Evolutionary conservation across 2,888 invertebrate genomes (phyloP).

Genomic region (Atherix ibis): DNA sequence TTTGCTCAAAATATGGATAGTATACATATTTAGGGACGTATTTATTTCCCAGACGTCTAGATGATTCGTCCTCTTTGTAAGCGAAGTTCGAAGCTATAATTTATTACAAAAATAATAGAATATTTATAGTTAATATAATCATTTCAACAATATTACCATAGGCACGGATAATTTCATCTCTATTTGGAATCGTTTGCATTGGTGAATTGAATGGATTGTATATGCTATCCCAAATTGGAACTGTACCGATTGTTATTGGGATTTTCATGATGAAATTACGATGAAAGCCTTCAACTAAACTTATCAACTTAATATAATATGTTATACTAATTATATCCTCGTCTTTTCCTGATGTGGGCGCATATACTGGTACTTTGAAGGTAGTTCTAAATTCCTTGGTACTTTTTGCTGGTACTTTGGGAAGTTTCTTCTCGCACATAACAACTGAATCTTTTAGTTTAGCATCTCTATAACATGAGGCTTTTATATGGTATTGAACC

Average conservation of each 20-base stretch:
- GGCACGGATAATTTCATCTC: no score
- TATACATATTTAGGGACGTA: no score
- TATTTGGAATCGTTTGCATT: no score
- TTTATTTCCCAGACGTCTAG: no score
- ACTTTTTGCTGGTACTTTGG: conserved; percentile 43
- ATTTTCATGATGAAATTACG: conserved; percentile 47
- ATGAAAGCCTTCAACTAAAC: conserved; percentile 43
- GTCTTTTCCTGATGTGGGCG: conserved; percentile 57
- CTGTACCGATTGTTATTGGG: conserved; percentile 49
- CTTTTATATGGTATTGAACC: conserved; percentile 28
- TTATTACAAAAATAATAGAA: no score
- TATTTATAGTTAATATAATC: no score
- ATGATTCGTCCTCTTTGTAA: no score
- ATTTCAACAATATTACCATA: no score
- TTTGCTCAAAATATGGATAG: no score
- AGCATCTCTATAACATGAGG: no score
- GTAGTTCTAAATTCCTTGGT: conserved; percentile 47
- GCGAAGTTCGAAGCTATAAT: no score
- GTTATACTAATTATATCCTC: conserved; percentile 58
- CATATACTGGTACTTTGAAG: conserved; percentile 53
- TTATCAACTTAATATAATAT: conserved; percentile 49
- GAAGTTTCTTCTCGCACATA: conserved; percentile 31
- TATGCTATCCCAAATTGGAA: conserved; percentile 33
- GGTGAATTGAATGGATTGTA: background rate
- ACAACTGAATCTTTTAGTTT: conserved; percentile 26